Evolutionary conservation across 2,113 vertebrate genomes (phyloP).

Genomic region (Astatoreochromis straeleni): DNA sequence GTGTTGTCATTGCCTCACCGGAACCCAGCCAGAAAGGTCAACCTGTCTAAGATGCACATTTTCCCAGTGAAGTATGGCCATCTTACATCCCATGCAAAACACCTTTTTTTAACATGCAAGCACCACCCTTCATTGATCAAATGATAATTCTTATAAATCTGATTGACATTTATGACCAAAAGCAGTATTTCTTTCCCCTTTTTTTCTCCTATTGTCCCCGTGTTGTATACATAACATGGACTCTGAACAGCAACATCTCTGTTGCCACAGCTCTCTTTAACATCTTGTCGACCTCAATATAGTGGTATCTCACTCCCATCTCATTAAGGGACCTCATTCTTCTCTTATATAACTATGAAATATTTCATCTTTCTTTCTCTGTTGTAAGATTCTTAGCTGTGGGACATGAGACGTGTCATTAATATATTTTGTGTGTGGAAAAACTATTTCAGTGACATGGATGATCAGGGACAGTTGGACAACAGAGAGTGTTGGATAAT

Average conservation of each 20-base stretch:
- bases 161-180: background rate
- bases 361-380: background rate
- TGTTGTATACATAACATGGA: background rate
- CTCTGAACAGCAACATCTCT: background rate
- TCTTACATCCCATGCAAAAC: background rate
- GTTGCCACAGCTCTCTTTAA: background rate
- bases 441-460: background rate
- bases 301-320: background rate
- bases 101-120: background rate
- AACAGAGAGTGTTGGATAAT: background rate
- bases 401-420: background rate
- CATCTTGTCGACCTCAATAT: background rate
- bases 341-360: background rate
- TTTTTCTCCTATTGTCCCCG: background rate
- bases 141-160: background rate
- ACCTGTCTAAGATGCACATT: conserved; percentile 9
- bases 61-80: background rate
- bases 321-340: conserved; percentile 8
- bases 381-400: background rate
- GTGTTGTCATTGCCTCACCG: background rate
- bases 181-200: background rate
- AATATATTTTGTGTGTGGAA: background rate
- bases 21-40: conserved; percentile 34
- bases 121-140: background rate
- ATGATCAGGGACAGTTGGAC: background rate